These are phyloP conservation scores for Clarias macrocephalus DNA, from an alignment of 2,113 vertebrate genomes.

Conservation along the genomic window DNA sequence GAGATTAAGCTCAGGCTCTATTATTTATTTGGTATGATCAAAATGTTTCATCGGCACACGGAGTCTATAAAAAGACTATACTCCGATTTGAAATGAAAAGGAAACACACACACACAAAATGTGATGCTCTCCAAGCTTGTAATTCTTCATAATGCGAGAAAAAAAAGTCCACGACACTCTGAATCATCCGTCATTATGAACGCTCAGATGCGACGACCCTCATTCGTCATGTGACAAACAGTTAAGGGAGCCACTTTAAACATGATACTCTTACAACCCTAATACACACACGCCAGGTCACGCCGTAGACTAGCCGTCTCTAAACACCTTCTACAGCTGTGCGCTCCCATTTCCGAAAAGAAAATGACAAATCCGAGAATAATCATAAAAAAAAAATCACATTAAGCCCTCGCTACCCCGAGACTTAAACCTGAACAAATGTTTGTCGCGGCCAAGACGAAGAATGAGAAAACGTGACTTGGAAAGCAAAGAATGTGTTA, in stretches of 20 bases:
- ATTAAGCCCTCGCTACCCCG: neutral
- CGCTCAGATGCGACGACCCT: constrained; percentile 43
- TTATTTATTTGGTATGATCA: constrained; percentile 32
- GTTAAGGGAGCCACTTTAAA: constrained; percentile 55
- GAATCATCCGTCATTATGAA: constrained; percentile 49
- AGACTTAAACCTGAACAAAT: neutral
- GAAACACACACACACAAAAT: neutral
- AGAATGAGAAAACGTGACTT: neutral
- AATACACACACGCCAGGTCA: constrained; percentile 49
- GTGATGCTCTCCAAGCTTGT: neutral
- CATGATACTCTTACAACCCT: constrained; percentile 54
- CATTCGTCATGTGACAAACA: constrained; percentile 58
- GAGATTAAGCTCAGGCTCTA: constrained; percentile 32
- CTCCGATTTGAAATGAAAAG: constrained; percentile 6
- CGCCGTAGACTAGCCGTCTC: constrained; percentile 37
- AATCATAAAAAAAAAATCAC: neutral
- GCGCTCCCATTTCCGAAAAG: constrained; percentile 26
- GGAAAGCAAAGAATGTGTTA: neutral
- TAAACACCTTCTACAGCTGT: constrained; percentile 51
- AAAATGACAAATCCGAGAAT: constrained; percentile 13
- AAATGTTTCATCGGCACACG: constrained; percentile 31
- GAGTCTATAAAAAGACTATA: neutral
- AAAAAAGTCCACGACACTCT: constrained; percentile 20
- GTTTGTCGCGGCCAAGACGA: neutral
- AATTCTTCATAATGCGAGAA: constrained; percentile 5